Conservation (phyloP, 2,888 invertebrate species). For the Acholoe squamosa region DNA sequence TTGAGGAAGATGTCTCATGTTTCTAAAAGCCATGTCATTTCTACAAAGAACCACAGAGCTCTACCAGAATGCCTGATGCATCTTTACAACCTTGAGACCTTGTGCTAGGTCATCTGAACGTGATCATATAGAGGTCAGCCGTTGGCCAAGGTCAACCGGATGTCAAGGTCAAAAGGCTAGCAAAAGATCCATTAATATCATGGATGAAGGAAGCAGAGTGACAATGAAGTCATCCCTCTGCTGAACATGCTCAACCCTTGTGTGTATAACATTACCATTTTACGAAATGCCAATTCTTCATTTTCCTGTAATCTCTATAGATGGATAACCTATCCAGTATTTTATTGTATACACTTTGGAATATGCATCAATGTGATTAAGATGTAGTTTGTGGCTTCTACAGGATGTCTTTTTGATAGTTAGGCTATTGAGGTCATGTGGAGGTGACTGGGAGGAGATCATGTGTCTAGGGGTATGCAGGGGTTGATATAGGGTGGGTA, state of each 20-base stretch:
- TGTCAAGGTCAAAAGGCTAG: conserved; percentile 39
- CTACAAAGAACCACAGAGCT: not conserved
- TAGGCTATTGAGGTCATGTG: not conserved
- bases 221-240: not conserved
- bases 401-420: not conserved
- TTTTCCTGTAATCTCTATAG: not conserved
- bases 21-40: not conserved
- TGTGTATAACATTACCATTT: not conserved
- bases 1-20: not conserved
- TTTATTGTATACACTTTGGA: not conserved
- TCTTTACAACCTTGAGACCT: not conserved
- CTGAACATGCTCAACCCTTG: not conserved
- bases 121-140: conserved; percentile 15
- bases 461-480: not conserved
- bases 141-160: conserved; percentile 36
- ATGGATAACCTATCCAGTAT: not conserved
- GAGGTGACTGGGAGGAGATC: not conserved
- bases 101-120: conserved; percentile 33
- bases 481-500: not conserved
- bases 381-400: not conserved
- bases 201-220: not conserved
- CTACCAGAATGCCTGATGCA: not conserved
- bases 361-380: not conserved
- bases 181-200: not conserved
- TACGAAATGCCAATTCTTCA: not conserved